Conservation (phyloP, 2,113 vertebrate genomes). For the Acinonyx jubatus region DNA sequence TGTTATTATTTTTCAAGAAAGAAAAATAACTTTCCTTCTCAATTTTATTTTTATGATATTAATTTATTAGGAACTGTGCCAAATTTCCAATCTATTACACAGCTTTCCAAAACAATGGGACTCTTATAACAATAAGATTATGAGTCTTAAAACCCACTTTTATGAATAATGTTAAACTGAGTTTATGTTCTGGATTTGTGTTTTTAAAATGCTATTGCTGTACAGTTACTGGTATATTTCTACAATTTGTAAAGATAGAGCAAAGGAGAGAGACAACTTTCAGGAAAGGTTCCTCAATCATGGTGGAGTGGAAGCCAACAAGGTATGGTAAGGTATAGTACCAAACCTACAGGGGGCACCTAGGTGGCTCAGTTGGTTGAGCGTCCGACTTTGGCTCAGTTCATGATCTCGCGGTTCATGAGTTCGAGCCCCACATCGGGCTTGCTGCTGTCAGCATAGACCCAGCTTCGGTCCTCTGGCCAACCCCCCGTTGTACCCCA, state of each 20-base stretch:
- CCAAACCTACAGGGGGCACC: neutral
- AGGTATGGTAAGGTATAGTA: neutral
- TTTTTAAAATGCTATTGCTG: neutral
- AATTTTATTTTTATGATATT: neutral
- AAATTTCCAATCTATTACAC: neutral
- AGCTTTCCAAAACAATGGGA: neutral
- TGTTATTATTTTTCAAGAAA: neutral
- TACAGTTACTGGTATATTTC: neutral
- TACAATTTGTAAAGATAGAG: neutral
- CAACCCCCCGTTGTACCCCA: too few species aligned
- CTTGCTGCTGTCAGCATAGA: too few species aligned
- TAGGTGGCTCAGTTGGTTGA: too few species aligned
- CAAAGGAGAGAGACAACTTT: neutral
- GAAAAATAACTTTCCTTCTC: neutral
- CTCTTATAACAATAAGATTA: too few species aligned
- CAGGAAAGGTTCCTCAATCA: neutral
- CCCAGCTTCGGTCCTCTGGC: too few species aligned
- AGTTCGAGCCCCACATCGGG: too few species aligned
- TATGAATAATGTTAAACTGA: neutral
- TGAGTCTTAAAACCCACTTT: neutral
- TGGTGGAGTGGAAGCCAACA: neutral
- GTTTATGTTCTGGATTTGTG: neutral
- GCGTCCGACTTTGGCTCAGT: too few species aligned
- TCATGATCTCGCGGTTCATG: too few species aligned
- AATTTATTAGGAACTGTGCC: neutral